Evolutionary conservation across 2,797 vertebrate species (phyloP).

Genomic region (Trichosurus vulpecula): DNA sequence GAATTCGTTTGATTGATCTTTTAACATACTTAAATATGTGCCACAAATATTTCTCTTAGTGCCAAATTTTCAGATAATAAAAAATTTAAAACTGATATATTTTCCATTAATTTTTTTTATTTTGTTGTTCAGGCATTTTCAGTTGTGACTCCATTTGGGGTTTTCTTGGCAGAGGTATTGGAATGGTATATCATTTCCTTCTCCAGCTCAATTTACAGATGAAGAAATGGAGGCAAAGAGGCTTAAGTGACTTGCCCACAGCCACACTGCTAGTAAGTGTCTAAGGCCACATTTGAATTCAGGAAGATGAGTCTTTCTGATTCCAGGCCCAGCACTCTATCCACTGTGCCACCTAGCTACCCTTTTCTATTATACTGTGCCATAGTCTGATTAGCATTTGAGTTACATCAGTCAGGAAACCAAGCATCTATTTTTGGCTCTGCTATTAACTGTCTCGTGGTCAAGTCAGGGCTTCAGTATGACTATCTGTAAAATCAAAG

Average conservation of each 20-base stretch:
- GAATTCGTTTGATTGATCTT: background rate
- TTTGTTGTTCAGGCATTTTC: too few species aligned
- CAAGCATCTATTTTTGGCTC: background rate
- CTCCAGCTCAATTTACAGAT: too few species aligned
- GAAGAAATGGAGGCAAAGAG: too few species aligned
- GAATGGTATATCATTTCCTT: too few species aligned
- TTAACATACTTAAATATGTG: background rate
- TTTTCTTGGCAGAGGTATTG: too few species aligned
- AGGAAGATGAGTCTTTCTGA: background rate
- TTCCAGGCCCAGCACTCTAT: background rate
- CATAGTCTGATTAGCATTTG: conserved; percentile 29
- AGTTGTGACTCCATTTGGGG: too few species aligned
- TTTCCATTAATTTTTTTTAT: conserved; percentile 34
- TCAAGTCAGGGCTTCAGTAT: background rate
- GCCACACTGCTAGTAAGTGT: too few species aligned
- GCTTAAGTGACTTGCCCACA: too few species aligned
- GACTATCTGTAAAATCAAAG: background rate
- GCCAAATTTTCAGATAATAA: background rate
- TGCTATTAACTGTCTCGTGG: background rate
- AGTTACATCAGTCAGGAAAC: background rate
- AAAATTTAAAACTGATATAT: background rate
- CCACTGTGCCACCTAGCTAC: background rate
- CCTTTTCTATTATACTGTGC: conserved; percentile 5
- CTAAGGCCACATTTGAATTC: background rate
- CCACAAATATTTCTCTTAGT: background rate